Evolutionary conservation across 2,797 vertebrate genomes (phyloP).

Genomic region (Chloroceryle amazona): DNA sequence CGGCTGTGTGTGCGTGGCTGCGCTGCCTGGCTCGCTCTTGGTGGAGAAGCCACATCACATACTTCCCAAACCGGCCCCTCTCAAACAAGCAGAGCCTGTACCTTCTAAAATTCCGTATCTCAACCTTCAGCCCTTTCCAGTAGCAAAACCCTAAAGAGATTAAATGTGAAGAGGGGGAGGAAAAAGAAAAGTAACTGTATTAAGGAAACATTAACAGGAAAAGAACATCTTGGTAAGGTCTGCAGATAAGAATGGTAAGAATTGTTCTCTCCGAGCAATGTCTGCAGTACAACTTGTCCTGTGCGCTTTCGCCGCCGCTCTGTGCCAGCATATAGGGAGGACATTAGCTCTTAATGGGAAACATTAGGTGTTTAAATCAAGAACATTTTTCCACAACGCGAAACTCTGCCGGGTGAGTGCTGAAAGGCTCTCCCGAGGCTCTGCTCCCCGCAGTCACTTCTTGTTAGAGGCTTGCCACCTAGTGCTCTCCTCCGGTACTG

Average conservation of each 20-base stretch:
- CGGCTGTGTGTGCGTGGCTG: background rate
- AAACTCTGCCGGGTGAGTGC: background rate
- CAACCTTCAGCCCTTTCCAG: background rate
- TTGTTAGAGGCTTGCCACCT: conserved; percentile 77
- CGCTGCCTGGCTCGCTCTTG: background rate
- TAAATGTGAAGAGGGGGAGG: background rate
- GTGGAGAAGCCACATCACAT: background rate
- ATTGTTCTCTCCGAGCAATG: background rate
- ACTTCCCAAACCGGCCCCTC: background rate
- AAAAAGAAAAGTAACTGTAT: background rate
- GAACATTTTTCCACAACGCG: background rate
- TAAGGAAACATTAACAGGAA: background rate
- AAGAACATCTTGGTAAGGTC: conserved; percentile 44
- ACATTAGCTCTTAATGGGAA: background rate
- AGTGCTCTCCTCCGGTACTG: conserved; percentile 36
- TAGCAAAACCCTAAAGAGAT: background rate
- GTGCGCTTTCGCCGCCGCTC: background rate
- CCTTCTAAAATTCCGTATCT: background rate
- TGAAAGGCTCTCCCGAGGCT: background rate
- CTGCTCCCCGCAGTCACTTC: background rate
- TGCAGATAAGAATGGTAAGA: conserved; percentile 41
- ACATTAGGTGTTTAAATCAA: background rate
- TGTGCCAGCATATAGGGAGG: background rate
- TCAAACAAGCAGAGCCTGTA: background rate
- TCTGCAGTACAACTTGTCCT: conserved; percentile 9